Percentiles rank a stretch among this genome's conserved stretches.
phyloP scores from a whole-genome alignment of 2,113 vertebrate genomes.

The Dendropsophus ebraccatus region DNA sequence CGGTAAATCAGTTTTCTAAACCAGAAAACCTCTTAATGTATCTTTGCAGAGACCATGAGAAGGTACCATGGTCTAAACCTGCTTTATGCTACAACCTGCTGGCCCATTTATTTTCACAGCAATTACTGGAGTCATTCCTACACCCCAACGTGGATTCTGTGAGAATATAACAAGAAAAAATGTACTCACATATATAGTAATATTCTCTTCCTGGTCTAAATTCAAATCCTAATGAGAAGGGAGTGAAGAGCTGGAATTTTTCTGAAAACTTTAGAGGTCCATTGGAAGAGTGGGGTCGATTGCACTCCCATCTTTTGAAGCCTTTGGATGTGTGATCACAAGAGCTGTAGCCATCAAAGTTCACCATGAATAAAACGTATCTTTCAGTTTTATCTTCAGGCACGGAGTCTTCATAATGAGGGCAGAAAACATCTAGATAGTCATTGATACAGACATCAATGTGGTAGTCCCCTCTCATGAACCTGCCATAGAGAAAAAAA shows the following conservation, averaged over 20 bases:
- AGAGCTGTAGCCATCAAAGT: conserved; percentile 98
- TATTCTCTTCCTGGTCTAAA: conserved; percentile 98
- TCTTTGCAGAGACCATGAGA: not conserved
- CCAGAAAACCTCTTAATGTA: not conserved
- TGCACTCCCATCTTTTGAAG: conserved; percentile 99
- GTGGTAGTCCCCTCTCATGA: conserved; percentile 93
- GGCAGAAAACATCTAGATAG: conserved; percentile 98
- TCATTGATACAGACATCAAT: conserved; percentile 98
- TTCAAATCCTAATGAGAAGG: conserved; percentile 97
- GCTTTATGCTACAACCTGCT: no score
- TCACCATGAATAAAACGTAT: conserved; percentile 98
- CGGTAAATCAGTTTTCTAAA: not conserved
- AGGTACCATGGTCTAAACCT: no score
- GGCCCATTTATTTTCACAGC: no score
- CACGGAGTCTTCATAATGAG: conserved; percentile 93
- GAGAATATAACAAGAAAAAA: not conserved
- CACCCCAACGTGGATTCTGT: not conserved
- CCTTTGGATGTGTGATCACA: conserved; percentile 98
- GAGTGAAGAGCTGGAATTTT: conserved; percentile 99
- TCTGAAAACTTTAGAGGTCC: conserved; percentile 98
- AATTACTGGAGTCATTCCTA: no score
- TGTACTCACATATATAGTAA: conserved; percentile 99
- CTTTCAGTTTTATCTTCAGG: conserved; percentile 93
- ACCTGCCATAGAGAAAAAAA: conserved; percentile 73
- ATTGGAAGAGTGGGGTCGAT: conserved; percentile 92